Conservation (phyloP, 2,113 vertebrate species). For the Lepus americanus region DNA sequence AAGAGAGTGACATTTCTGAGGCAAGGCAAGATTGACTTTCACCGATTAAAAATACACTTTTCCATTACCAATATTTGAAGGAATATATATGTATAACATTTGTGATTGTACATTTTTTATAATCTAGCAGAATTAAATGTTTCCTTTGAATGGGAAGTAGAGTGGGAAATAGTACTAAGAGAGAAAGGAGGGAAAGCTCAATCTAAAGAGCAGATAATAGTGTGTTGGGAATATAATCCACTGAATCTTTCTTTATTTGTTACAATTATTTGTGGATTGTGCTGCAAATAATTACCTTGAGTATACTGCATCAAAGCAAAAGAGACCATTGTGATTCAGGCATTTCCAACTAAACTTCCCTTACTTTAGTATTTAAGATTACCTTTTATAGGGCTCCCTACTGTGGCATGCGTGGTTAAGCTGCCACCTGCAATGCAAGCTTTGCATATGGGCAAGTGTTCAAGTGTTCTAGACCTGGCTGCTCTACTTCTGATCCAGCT, state of each 20-base stretch:
- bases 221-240: constrained; percentile 37
- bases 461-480: no score
- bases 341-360: constrained; percentile 41
- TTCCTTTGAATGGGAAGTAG: background rate
- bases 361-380: constrained; percentile 31
- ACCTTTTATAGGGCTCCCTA: background rate
- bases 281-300: constrained; percentile 52
- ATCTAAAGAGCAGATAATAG: background rate
- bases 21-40: background rate
- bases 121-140: constrained; percentile 27
- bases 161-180: constrained; percentile 45
- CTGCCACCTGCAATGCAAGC: no score
- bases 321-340: constrained; percentile 31
- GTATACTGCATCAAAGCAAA: constrained; percentile 52
- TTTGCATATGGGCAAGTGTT: no score
- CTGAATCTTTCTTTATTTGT: constrained; percentile 33
- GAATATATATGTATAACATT: background rate
- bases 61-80: constrained; percentile 41
- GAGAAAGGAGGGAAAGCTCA: background rate
- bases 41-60: constrained; percentile 63
- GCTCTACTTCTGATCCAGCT: no score
- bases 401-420: no score
- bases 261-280: constrained; percentile 49
- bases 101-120: constrained; percentile 53
- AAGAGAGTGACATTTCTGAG: constrained; percentile 54